Base-by-base conservation (phyloP, 2,113 vertebrate species). In the Abramis brama region DNA sequence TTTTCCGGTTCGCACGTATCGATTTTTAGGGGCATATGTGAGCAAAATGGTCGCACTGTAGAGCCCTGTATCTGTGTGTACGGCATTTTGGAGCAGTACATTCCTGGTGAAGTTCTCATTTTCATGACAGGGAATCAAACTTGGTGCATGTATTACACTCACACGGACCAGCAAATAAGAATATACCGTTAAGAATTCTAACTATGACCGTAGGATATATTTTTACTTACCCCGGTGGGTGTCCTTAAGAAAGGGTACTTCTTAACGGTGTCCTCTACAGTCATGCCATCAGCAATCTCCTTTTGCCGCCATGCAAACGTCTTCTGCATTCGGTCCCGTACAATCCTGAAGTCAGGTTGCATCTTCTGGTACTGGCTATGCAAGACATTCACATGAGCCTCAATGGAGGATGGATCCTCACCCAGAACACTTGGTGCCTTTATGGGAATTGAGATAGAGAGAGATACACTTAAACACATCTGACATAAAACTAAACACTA, bases 301-400 rank as follows among this genome's bases (percentile, higher is more conserved):
- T 70, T 70, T 70, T 70, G 30, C 30, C 66, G 2, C 66, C 30
- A 70, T 70, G 66, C 30, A 70, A 70, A 70, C 2, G 30, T 70
- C 30, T 70, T 6, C 66, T 70, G 66, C 66, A 70, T 70, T 70
- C 30, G 17, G 66, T 70, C 30, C 0, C 30, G 17, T 70, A 70
- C 66, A 70, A 70, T 70, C 66, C 66, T 70, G 66, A 70, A 70
- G 66, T 70, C 66, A 70, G 66, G 66, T 70, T 36, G 66, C 66
- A 70, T 70, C 66, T 70, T 70, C 66, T 70, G 66, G 66, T 70
- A 36, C 66, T 70, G 66, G 66, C 66, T 70, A 36, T 36, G 5
- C 4, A 70, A 70, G 30, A 70, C 66, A 33, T 70, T 70, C 66
- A 70, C 66, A 70, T 70, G 66, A 70, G 66, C 66, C 66, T 70